Evolutionary conservation across 2,797 vertebrate genomes (phyloP).

Genomic region (Gila robusta): DNA sequence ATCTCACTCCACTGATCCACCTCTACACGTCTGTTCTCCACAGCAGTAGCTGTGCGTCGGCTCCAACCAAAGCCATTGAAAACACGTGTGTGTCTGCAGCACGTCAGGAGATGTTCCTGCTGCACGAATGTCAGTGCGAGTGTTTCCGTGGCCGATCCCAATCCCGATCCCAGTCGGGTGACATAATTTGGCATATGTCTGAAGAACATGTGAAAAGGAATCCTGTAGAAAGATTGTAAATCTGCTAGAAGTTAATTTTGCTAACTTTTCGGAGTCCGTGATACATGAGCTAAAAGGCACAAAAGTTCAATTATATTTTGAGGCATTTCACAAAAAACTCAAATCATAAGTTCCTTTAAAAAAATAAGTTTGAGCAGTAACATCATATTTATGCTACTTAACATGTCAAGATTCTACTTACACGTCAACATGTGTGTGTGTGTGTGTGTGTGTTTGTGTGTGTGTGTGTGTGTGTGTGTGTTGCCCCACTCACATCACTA

Average conservation of each 20-base stretch:
- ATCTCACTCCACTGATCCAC: not conserved
- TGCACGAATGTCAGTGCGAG: slow-evolving; percentile 71
- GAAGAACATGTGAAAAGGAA: slow-evolving; percentile 37
- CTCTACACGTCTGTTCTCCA: not conserved
- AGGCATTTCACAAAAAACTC: not conserved
- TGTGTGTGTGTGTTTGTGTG: not conserved
- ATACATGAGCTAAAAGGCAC: not conserved
- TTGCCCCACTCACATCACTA: not conserved
- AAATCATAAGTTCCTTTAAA: not conserved
- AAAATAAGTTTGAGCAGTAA: not conserved
- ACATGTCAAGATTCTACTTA: not conserved
- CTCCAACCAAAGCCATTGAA: slow-evolving; percentile 73
- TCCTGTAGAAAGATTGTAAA: not conserved
- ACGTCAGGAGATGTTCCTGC: slow-evolving; percentile 73
- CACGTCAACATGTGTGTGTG: not conserved
- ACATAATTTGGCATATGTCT: slow-evolving; percentile 54
- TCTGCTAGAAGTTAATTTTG: not conserved
- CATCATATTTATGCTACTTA: not conserved
- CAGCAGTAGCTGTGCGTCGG: not conserved
- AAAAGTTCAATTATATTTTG: not conserved
- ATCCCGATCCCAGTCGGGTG: slow-evolving; percentile 47
- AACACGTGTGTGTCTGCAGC: slow-evolving; percentile 70
- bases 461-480: not conserved
- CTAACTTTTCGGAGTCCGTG: not conserved
- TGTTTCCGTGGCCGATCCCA: slow-evolving; percentile 62